These are phyloP conservation scores for Pristis pectinata DNA, from an alignment of 2,797 vertebrate species.

Conservation along the genomic window DNA sequence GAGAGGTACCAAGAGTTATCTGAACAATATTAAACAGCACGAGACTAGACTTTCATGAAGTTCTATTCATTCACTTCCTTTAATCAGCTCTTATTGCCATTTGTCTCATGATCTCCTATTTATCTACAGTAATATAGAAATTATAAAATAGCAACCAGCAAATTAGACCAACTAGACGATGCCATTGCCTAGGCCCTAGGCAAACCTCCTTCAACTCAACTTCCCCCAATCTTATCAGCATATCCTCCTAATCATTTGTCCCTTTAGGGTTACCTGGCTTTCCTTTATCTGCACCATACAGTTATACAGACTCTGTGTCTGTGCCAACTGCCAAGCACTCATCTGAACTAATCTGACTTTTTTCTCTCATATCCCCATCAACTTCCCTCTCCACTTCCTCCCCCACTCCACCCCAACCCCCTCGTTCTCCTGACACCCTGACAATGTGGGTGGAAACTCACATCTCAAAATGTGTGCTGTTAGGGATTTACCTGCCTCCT, in stretches of 20 bases:
- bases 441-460: no score
- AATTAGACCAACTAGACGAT: neutral
- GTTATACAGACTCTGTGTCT: no score
- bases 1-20: neutral
- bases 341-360: no score
- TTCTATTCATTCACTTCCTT: neutral
- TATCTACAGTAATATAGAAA: neutral
- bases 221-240: neutral
- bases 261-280: neutral
- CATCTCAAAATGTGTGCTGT: no score
- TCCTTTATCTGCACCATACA: neutral
- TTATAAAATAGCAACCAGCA: neutral
- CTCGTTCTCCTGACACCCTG: no score
- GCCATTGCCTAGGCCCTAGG: neutral
- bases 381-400: no score
- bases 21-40: neutral
- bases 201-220: neutral
- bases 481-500: no score
- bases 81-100: neutral
- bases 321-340: no score
- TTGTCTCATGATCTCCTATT: neutral
- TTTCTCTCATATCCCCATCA: no score
- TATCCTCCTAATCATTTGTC: neutral
- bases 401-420: no score
- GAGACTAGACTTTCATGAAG: neutral